Conservation (phyloP, 64 coral and sea anemone species). For the Montipora capricornis region DNA sequence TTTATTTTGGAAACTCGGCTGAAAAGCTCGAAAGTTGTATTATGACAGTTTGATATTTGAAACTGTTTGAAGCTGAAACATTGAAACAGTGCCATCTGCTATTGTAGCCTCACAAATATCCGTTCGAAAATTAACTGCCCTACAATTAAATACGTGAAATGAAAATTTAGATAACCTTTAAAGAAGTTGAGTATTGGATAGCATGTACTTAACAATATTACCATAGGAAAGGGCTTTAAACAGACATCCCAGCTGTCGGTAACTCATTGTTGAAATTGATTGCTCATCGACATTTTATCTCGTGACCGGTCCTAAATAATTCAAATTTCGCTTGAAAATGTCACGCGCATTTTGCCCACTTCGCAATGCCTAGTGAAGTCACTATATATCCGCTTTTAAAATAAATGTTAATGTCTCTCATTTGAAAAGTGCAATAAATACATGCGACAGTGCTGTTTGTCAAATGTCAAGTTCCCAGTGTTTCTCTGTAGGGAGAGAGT, state of each 20-base stretch:
- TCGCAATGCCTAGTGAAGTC: too few species aligned
- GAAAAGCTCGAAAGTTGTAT: too few species aligned
- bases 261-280: conserved; percentile 18
- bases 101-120: too few species aligned
- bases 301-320: neutral
- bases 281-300: neutral
- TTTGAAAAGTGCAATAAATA: neutral
- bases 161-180: neutral
- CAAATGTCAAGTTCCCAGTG: neutral
- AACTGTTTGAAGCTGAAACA: too few species aligned
- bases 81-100: too few species aligned
- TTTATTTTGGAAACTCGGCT: too few species aligned
- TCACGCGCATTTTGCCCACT: neutral
- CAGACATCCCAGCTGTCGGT: conserved; percentile 17
- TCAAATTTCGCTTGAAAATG: neutral
- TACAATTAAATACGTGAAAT: neutral
- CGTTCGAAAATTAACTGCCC: neutral
- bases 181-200: neutral
- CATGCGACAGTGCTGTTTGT: neutral
- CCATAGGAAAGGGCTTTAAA: neutral
- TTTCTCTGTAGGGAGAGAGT: neutral
- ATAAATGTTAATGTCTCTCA: too few species aligned
- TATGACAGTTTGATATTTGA: too few species aligned
- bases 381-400: too few species aligned
- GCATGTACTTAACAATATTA: neutral